phyloP scores from a whole-genome alignment of 2,888 invertebrate genomes.

The Dynastes maya region DNA sequence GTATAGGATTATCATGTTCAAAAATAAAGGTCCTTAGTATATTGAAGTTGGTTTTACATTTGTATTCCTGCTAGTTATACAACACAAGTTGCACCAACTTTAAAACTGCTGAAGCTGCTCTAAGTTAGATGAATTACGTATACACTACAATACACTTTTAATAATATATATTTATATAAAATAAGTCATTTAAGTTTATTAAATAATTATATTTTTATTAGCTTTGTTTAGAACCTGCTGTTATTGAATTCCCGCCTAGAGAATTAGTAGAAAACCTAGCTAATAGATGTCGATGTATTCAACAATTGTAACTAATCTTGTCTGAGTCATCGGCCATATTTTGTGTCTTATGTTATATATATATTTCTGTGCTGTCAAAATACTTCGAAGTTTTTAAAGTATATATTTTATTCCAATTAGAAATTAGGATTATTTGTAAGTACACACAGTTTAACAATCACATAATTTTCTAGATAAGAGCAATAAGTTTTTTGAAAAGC shows the following conservation, averaged over 20 bases:
- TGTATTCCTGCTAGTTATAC: no score
- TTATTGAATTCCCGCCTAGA: not conserved
- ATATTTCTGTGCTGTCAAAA: slow-evolving; percentile 51
- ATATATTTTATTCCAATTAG: slow-evolving; percentile 6
- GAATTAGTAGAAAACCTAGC: not conserved
- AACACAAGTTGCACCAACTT: no score
- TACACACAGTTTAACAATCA: not conserved
- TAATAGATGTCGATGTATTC: slow-evolving; percentile 38
- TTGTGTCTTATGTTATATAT: slow-evolving; percentile 46
- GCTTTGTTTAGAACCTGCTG: no score
- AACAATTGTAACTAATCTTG: slow-evolving; percentile 6
- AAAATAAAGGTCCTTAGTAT: no score
- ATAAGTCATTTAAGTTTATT: no score
- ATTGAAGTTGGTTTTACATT: no score
- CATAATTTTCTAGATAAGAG: not conserved
- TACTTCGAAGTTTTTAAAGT: slow-evolving; percentile 24
- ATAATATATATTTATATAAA: no score
- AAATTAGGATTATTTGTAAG: slow-evolving; percentile 21
- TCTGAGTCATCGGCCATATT: slow-evolving; percentile 50
- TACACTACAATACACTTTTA: no score
- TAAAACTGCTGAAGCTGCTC: no score
- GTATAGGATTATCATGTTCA: no score
- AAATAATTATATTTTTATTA: no score
- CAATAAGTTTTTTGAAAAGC: not conserved
- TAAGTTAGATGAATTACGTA: no score